A percentile compares a stretch with the other conserved stretches of the same genome.
These are phyloP conservation scores for Camelus dromedarius DNA, from an alignment of 2,113 vertebrate genomes.

Conservation along the genomic window DNA sequence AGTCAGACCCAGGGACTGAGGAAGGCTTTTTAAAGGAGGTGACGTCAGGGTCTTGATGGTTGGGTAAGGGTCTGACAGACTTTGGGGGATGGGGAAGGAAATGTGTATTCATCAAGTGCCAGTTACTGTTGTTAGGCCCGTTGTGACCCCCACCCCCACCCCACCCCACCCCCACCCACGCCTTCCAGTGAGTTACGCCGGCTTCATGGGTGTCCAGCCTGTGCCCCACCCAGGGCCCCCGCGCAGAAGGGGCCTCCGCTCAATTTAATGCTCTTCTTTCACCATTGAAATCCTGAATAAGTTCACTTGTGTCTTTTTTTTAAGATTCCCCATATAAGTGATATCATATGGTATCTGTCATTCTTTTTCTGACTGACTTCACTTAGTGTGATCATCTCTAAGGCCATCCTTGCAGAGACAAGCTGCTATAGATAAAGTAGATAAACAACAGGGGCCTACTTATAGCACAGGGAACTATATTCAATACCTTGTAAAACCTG, in stretches of 20 bases:
- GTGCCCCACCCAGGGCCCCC: accelerated
- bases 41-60: background rate
- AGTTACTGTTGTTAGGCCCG: background rate
- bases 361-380: too few species aligned
- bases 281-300: background rate
- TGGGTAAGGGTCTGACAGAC: background rate
- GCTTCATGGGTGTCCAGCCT: accelerated
- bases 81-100: background rate
- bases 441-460: too few species aligned
- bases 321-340: too few species aligned
- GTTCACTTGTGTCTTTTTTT: too few species aligned
- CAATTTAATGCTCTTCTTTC: background rate
- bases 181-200: background rate
- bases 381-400: too few species aligned
- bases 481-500: too few species aligned
- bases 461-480: too few species aligned
- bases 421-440: too few species aligned
- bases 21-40: background rate
- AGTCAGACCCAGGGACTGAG: background rate
- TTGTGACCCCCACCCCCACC: background rate
- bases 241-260: background rate
- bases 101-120: background rate
- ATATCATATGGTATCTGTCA: too few species aligned
- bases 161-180: too few species aligned
- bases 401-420: too few species aligned